These are phyloP conservation scores for Rhagophthalmus giganteus DNA, from an alignment of 2,888 invertebrate species.

Conservation along the genomic window DNA sequence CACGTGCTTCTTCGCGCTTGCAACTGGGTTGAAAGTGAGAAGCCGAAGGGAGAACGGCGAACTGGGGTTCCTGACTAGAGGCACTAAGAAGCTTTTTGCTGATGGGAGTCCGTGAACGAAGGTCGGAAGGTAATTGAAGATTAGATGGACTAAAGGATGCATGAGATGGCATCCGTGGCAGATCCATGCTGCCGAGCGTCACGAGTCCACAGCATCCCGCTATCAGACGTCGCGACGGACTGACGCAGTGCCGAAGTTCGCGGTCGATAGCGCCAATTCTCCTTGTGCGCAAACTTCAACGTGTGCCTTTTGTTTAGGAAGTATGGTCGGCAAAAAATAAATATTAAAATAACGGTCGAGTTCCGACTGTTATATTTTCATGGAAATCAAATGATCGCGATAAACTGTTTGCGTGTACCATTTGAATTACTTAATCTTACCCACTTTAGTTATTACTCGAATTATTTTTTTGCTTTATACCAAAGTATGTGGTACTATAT, in stretches of 20 bases:
- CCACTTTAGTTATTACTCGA: no score
- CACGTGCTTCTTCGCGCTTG: conserved; percentile 68
- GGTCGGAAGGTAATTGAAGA: conserved; percentile 42
- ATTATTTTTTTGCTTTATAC: no score
- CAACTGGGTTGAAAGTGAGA: conserved; percentile 66
- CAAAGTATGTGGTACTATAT: no score
- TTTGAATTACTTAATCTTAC: not conserved
- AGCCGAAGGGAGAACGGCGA: conserved; percentile 50
- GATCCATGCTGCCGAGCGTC: conserved; percentile 47
- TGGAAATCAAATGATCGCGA: not conserved
- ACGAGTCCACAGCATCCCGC: conserved; percentile 46
- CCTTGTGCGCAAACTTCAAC: conserved; percentile 34
- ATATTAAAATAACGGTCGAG: conserved; percentile 3
- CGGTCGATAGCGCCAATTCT: conserved; percentile 32
- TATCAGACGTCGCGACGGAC: conserved; percentile 37
- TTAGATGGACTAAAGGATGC: conserved; percentile 50
- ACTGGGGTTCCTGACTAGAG: conserved; percentile 48
- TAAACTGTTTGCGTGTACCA: not conserved
- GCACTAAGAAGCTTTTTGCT: conserved; percentile 47
- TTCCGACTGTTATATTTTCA: not conserved
- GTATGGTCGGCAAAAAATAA: conserved; percentile 7
- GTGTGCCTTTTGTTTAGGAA: conserved; percentile 21
- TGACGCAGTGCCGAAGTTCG: conserved; percentile 36
- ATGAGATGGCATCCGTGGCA: conserved; percentile 52
- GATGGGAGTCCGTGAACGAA: conserved; percentile 42